Base-by-base conservation (phyloP, 2,797 vertebrate species). In the Muraenolepis orangiensis region DNA sequence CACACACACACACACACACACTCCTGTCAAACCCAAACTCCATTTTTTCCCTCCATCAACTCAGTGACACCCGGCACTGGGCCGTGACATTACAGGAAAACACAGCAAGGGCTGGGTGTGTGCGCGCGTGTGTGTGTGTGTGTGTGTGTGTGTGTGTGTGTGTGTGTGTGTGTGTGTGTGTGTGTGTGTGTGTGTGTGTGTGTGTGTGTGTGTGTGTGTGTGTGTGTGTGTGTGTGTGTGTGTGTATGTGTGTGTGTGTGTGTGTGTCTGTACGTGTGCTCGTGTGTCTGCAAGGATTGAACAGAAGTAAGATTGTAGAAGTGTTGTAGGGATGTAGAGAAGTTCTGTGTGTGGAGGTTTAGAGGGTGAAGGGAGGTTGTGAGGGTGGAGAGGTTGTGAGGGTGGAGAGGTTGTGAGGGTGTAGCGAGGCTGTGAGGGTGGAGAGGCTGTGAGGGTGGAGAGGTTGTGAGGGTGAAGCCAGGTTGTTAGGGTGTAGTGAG, bases 81-180 rank as follows among this genome's bases (percentile, higher is more conserved):
- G 91, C 90, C 87, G 86, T 93, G 90, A 93, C 90, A 92, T 91
- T 93, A 92, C 87, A 91, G 87, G 88, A 91, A 92, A 90, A 91
- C 86, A 84, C 82, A 84, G 85, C 74, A 77, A 78, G 73, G 38
- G 67, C 69, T 42, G 42, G 40, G 46, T n/a, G 28, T 29, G 40
- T 70, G 57, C 67, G 51, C 31, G 26, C 12, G 32, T 14, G 32
- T 34, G 32, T 20, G 4, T 46, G 16, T 46, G 42, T 46, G 42
- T 46, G 42, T 46, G 42, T 46, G 2, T 2, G n/a, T n/a, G n/a
- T n/a, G n/a, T n/a, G n/a, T n/a, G n/a, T n/a, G n/a, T n/a, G n/a
- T n/a, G n/a, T n/a, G n/a, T n/a, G n/a, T n/a, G n/a, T n/a, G n/a
- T n/a, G n/a, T n/a, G n/a, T n/a, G n/a, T n/a, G n/a, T n/a, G n/a